A percentile compares a stretch with the other conserved stretches of the same genome.
Evolutionary conservation across 2,113 vertebrate species (phyloP).

Genomic region (Brachyhypopomus gauderio): DNA sequence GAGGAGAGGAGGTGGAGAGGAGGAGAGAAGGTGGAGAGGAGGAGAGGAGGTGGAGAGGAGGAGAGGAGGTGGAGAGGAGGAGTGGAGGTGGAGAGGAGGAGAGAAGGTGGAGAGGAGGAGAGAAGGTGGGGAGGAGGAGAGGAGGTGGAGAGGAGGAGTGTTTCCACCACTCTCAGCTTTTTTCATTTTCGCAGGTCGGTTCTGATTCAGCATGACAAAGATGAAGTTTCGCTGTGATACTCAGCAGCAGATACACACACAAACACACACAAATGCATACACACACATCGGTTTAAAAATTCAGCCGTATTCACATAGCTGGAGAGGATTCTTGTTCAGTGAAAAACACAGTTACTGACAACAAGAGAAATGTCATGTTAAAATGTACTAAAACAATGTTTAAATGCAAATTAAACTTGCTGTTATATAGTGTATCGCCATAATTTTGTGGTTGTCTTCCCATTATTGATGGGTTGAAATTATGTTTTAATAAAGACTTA

Average conservation of each 20-base stretch:
- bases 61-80: no score
- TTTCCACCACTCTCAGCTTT: not conserved
- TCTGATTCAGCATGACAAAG: slow-evolving; percentile 39
- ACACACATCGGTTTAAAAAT: not conserved
- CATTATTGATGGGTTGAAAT: no score
- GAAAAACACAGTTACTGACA: not conserved
- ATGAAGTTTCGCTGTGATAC: slow-evolving; percentile 3
- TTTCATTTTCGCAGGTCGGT: slow-evolving; percentile 28
- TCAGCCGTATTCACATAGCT: not conserved
- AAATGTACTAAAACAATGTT: not conserved
- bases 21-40: no score
- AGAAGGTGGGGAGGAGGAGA: no score
- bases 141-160: not conserved
- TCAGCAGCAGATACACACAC: slow-evolving; percentile 9
- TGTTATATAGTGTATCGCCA: not conserved
- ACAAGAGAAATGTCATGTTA: slow-evolving; percentile 12
- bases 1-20: no score
- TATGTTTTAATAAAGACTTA: not conserved
- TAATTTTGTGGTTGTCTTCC: not conserved
- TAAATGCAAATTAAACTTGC: not conserved
- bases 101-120: no score
- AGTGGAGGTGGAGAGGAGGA: no score
- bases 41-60: no score
- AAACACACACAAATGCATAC: slow-evolving; percentile 13
- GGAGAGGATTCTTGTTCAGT: not conserved